Evolutionary conservation across 2,113 vertebrate genomes (phyloP).

Genomic region (Rhabdornis inornatus): DNA sequence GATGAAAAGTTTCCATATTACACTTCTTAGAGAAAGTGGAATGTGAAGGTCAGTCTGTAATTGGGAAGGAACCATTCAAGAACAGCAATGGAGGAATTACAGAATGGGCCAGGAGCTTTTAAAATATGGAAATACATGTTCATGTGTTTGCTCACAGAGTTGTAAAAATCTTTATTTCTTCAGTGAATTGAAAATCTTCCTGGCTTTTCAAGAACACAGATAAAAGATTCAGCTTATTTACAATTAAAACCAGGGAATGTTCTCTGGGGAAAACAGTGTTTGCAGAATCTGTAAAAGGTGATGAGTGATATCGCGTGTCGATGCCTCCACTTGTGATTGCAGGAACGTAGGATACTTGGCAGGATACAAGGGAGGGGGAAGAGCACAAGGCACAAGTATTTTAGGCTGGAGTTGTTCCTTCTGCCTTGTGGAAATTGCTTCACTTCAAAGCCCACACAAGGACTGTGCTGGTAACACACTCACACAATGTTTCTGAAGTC

Average conservation of each 20-base stretch:
- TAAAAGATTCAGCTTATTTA: neutral
- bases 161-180: neutral
- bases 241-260: neutral
- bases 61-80: neutral
- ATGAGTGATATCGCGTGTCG: neutral
- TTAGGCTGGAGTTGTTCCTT: neutral
- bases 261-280: neutral
- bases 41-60: neutral
- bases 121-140: neutral
- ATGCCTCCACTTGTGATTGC: neutral
- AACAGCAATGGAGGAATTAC: neutral
- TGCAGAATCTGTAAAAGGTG: neutral
- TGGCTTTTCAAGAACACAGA: neutral
- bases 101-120: neutral
- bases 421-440: neutral
- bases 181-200: neutral
- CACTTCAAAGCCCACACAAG: neutral
- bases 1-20: neutral
- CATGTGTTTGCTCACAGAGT: neutral
- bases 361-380: neutral
- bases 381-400: neutral
- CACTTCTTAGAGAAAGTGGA: neutral
- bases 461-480: neutral
- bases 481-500: neutral
- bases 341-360: neutral